Base-by-base conservation (phyloP, 2,113 vertebrate species). In the Elgaria multicarinata region DNA sequence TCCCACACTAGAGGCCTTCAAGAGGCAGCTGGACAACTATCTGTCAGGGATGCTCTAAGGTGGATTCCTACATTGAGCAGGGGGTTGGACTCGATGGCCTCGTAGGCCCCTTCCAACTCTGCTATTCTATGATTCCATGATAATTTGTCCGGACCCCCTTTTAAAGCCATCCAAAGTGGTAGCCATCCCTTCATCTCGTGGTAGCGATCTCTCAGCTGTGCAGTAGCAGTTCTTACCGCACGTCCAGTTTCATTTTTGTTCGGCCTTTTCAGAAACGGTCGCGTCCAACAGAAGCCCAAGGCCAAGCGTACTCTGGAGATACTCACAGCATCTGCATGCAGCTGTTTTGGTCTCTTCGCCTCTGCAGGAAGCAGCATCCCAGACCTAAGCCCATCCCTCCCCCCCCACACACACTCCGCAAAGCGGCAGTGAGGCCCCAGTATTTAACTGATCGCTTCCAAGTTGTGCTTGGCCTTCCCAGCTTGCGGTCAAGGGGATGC, bases 301-400 rank as follows among this genome's bases (percentile, higher is more conserved):
- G 39, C 36, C 58, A 26, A n/a, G 4, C 22, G 58, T 20, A 33
- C 20, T 26, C 39, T 46, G 39, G 10, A 50, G 79, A 69, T 1
- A 13, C 13, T 36, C 87, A 3, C 36, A 10, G 55, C 87, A 83
- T 89, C 87, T 89, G 87, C 12, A 8, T 20, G 5, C 87, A 89
- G 87, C 80, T 89, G 87, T 89, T 75, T 64, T 20, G 36, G 10
- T 64, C 39, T 31, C 22, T 50, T 7, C 46, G 9, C 22, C 16
- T 39, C 31, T 50, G 55, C 55, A 83, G 55, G 80, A 66, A 83
- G 69, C 39, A 22, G 39, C 50, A 83, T 46, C 71, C 31, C 26
- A 10, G 71, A 13, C 67, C 75, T 13, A 22, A n/a, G 39, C 20
- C 67, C 78, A 31, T 4, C 36, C 67, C 33, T 33, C 22, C 20